Base-by-base conservation (phyloP, 2,888 invertebrate genomes). In the Drosophila cognata region DNA sequence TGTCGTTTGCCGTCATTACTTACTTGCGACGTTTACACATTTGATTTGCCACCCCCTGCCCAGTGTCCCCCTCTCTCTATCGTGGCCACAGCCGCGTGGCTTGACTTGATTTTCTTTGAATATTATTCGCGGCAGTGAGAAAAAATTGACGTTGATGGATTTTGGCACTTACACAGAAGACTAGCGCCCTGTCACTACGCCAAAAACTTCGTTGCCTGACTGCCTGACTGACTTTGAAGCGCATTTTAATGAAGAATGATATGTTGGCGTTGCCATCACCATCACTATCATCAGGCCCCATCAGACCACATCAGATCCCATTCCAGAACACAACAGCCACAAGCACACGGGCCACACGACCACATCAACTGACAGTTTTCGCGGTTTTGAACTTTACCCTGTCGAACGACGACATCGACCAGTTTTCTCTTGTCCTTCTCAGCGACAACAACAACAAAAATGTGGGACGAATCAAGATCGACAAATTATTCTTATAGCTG, bases 131-230 rank as follows among this genome's bases (percentile, higher is more conserved):
- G 70, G 72, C 56, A 55, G 71, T 62, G 71, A 63, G 77, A 6
- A 38, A 88, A 79, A 88, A 91, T 87, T 91, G 91, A 91, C 91
- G 87, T 91, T 91, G 91, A 91, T 91, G 91, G 90, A 91, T 91
- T 91, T 91, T 90, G 91, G 89, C 91, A 91, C 91, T 91, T 91
- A 88, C 91, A 91, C 81, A 86, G 90, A 75, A 79, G 81, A 81
- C 79, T 81, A 79, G 81, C 81, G 77, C 77, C 79, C 85, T 87
- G 88, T 84, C 89, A 89, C 77, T 82, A 75, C 67, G 64, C 71
- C 72, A 79, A 83, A 77, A 81, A 81, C 79, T 81, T 78, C 62
- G 56, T 66, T 71, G 76, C 71, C 71, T 71, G 52, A 53, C 51
- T 68, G 65, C 63, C 52, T 59, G 73, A 72, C 86, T 89, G 89